Evolutionary conservation across 92 coral and sea anemone genomes (phyloP).

Genomic region (Bergia sp.): DNA sequence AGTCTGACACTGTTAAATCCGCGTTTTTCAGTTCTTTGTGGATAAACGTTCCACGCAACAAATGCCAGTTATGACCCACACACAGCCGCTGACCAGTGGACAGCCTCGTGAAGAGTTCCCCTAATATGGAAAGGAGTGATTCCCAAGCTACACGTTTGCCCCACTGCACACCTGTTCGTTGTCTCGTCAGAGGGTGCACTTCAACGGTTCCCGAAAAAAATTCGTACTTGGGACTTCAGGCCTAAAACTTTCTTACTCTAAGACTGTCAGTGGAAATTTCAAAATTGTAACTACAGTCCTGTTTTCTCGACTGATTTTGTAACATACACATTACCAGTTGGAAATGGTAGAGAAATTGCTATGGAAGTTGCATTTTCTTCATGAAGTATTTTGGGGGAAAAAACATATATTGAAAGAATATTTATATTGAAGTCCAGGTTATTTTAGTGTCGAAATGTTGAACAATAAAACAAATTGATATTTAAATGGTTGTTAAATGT

Average conservation of each 20-base stretch:
- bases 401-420: neutral
- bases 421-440: too few species aligned
- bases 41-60: constrained; percentile 53
- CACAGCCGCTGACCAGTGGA: neutral
- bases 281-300: too few species aligned
- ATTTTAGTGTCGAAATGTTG: too few species aligned
- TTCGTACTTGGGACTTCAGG: too few species aligned
- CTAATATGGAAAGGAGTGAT: neutral
- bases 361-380: too few species aligned
- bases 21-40: constrained; percentile 63
- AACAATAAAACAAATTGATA: neutral
- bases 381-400: too few species aligned
- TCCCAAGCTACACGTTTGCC: neutral
- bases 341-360: too few species aligned
- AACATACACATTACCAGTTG: too few species aligned
- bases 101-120: neutral
- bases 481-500: neutral
- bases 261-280: too few species aligned
- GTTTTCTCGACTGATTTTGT: too few species aligned
- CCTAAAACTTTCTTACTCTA: too few species aligned
- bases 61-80: neutral
- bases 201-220: too few species aligned
- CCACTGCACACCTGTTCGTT: neutral
- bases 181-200: neutral
- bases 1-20: neutral